These are phyloP conservation scores for Dissostichus mawsoni DNA, from an alignment of 2,113 vertebrate species.

Conservation along the genomic window DNA sequence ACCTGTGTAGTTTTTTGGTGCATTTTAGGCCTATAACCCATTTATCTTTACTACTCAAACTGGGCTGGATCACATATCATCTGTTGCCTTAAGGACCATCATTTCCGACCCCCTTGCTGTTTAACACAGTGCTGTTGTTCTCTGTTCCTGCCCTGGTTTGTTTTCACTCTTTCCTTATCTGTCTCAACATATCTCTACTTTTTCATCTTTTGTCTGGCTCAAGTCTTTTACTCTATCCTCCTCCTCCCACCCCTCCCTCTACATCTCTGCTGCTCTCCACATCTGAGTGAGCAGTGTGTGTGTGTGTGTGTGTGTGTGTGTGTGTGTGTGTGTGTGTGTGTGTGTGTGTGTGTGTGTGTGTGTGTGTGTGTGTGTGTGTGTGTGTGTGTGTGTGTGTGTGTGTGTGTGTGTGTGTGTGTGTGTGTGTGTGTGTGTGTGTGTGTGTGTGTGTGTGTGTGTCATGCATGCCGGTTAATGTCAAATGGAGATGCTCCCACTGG, in stretches of 20 bases:
- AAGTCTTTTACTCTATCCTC: slow-evolving; percentile 20
- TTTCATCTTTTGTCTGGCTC: slow-evolving; percentile 29
- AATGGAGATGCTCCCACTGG: slow-evolving; percentile 59
- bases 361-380: no score
- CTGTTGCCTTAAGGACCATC: not conserved
- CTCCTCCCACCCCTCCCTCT: not conserved
- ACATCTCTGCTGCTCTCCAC: slow-evolving; percentile 30
- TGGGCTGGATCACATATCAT: not conserved
- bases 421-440: no score
- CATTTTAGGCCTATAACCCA: not conserved
- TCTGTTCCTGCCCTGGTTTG: slow-evolving; percentile 25
- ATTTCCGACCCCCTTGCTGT: not conserved
- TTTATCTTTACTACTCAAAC: not conserved
- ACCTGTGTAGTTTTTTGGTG: not conserved
- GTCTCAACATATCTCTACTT: not conserved
- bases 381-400: no score
- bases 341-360: no score
- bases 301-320: not conserved
- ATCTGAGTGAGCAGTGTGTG: slow-evolving; percentile 12
- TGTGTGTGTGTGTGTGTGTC: no score
- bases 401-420: no score
- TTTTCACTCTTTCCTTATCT: slow-evolving; percentile 31
- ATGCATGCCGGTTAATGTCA: slow-evolving; percentile 65
- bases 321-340: no score
- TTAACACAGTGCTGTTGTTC: not conserved